Evolutionary conservation across 2,888 invertebrate species (phyloP).

Genomic region (Callimorpha dominula): DNA sequence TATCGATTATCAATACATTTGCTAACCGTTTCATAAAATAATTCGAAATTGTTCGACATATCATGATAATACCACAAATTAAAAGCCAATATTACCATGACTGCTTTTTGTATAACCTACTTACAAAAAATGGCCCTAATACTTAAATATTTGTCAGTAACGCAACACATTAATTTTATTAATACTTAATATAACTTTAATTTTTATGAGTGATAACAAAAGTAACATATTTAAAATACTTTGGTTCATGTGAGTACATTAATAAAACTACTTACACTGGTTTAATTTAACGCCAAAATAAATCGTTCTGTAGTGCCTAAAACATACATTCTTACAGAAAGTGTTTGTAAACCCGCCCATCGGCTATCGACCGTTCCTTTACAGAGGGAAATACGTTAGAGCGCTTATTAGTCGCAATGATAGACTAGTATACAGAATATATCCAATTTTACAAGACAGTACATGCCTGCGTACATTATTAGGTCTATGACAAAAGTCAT

Average conservation of each 20-base stretch:
- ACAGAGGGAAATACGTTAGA: conserved; percentile 29
- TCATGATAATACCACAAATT: conserved; percentile 53
- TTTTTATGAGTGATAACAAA: conserved; percentile 67
- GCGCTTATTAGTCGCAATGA: conserved; percentile 13
- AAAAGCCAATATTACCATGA: conserved; percentile 40
- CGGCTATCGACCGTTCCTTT: conserved; percentile 21
- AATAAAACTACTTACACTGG: conserved; percentile 50
- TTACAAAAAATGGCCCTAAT: conserved; percentile 71
- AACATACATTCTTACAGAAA: conserved; percentile 32
- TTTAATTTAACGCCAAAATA: conserved; percentile 38
- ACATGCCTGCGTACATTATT: neutral
- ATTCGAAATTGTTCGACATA: conserved; percentile 44
- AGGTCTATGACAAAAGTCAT: neutral
- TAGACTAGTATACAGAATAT: neutral
- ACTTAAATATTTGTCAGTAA: conserved; percentile 67
- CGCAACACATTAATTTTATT: conserved; percentile 55
- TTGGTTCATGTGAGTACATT: conserved; percentile 76
- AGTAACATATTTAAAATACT: conserved; percentile 69
- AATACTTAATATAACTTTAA: conserved; percentile 63
- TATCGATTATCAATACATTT: conserved; percentile 40
- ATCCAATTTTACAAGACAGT: neutral
- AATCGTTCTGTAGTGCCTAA: conserved; percentile 37
- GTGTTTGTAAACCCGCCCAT: conserved; percentile 31
- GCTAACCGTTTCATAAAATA: conserved; percentile 47
- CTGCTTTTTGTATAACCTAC: conserved; percentile 53